Evolutionary conservation across 2,888 invertebrate species (phyloP).

Genomic region (Crocallis elinguaria): DNA sequence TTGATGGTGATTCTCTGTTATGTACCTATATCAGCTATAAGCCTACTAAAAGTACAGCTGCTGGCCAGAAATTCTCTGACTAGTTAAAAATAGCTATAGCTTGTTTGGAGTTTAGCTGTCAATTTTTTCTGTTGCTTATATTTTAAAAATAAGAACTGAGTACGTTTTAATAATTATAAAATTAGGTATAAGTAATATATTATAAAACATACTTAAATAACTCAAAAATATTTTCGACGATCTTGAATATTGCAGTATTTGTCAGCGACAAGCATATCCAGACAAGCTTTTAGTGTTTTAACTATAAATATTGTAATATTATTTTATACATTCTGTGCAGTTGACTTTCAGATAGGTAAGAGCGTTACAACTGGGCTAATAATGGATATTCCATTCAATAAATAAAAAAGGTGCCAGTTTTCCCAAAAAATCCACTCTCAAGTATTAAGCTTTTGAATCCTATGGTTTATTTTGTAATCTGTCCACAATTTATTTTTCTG

Average conservation of each 20-base stretch:
- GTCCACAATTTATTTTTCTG: constrained; percentile 40
- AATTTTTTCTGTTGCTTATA: neutral
- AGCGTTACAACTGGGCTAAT: neutral
- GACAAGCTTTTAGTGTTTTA: neutral
- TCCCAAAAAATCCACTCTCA: neutral
- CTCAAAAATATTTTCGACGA: no score
- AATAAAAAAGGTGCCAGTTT: neutral
- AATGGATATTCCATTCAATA: neutral
- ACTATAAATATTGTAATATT: neutral
- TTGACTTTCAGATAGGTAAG: constrained; percentile 18
- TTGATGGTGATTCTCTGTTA: neutral
- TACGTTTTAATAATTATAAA: no score
- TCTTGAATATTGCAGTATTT: no score
- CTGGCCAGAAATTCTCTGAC: neutral
- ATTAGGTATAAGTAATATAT: neutral
- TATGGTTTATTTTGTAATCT: constrained; percentile 34
- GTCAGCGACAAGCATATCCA: neutral
- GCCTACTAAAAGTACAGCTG: no score
- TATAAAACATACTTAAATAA: no score
- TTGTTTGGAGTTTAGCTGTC: neutral
- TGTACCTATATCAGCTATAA: no score
- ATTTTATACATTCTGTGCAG: constrained; percentile 1
- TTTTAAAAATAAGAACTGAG: no score
- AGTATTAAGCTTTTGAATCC: constrained; percentile 20
- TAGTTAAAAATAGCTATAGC: constrained; percentile 1